phyloP scores from a whole-genome alignment of 2,797 vertebrate genomes.

The Peromyscus aztecus region DNA sequence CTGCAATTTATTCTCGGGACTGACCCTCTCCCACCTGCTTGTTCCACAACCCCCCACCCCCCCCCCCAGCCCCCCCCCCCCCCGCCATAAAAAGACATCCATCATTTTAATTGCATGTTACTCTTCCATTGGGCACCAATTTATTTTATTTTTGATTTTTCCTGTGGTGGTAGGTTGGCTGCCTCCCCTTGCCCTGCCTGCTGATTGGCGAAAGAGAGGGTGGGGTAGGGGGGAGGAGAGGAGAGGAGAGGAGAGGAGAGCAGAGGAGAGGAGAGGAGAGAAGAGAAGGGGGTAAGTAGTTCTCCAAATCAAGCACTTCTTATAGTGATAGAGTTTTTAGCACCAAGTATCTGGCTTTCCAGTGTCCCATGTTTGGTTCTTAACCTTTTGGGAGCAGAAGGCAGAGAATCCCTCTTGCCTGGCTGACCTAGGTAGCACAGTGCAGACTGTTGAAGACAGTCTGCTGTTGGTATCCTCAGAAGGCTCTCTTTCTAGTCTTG shows the following conservation, averaged over 20 bases:
- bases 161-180: background rate
- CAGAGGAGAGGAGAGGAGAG: accelerated
- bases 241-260: no score
- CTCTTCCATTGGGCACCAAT: conserved; percentile 71
- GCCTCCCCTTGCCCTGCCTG: background rate
- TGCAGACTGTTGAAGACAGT: background rate
- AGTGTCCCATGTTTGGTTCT: background rate
- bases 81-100: background rate
- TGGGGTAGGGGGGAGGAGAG: no score
- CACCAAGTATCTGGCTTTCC: background rate
- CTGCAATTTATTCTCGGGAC: conserved; percentile 70
- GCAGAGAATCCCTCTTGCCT: background rate
- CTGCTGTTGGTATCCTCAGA: background rate
- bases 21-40: conserved; percentile 69
- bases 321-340: conserved; percentile 55
- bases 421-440: background rate
- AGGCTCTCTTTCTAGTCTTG: background rate
- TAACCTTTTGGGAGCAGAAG: conserved; percentile 48
- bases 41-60: background rate
- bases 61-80: background rate
- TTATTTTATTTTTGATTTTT: conserved; percentile 63
- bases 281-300: no score
- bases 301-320: conserved; percentile 38
- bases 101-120: conserved; percentile 79
- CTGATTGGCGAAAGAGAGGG: background rate